These are phyloP conservation scores for Agrypnia vestita DNA, from an alignment of 1,140 invertebrate species.

Conservation along the genomic window DNA sequence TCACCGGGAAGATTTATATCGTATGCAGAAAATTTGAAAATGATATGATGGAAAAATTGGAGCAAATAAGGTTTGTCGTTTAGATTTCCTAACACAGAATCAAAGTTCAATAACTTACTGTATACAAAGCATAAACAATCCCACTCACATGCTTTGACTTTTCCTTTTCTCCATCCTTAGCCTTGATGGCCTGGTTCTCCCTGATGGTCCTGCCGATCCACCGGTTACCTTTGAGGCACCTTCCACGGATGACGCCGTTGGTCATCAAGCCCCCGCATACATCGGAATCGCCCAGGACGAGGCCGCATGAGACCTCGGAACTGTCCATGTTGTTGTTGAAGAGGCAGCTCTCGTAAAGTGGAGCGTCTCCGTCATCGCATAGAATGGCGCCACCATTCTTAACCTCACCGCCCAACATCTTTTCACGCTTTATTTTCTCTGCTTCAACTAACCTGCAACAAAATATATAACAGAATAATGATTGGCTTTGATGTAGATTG, in stretches of 20 bases:
- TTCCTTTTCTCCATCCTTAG: constrained; percentile 66
- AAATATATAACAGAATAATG: background rate
- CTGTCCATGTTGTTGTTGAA: constrained; percentile 71
- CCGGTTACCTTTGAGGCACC: constrained; percentile 64
- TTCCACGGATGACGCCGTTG: constrained; percentile 48
- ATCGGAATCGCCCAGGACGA: constrained; percentile 52
- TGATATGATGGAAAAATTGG: no score
- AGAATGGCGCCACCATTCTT: constrained; percentile 57
- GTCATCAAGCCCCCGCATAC: constrained; percentile 65
- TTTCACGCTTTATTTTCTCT: constrained; percentile 62
- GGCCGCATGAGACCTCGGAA: constrained; percentile 49
- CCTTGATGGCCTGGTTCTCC: constrained; percentile 64
- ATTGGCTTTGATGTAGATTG: no score
- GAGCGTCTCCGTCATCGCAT: constrained; percentile 62
- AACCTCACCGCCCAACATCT: constrained; percentile 62
- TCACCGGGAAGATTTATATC: no score
- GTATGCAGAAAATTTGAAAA: no score
- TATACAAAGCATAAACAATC: background rate
- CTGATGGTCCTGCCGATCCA: constrained; percentile 70
- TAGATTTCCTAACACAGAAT: no score
- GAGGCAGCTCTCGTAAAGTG: constrained; percentile 68
- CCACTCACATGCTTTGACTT: constrained; percentile 59
- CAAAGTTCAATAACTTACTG: no score
- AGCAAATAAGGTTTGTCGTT: no score
- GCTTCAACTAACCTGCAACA: constrained; percentile 39